Base-by-base conservation (phyloP, 2,113 vertebrate genomes). In the Phoxinus phoxinus region DNA sequence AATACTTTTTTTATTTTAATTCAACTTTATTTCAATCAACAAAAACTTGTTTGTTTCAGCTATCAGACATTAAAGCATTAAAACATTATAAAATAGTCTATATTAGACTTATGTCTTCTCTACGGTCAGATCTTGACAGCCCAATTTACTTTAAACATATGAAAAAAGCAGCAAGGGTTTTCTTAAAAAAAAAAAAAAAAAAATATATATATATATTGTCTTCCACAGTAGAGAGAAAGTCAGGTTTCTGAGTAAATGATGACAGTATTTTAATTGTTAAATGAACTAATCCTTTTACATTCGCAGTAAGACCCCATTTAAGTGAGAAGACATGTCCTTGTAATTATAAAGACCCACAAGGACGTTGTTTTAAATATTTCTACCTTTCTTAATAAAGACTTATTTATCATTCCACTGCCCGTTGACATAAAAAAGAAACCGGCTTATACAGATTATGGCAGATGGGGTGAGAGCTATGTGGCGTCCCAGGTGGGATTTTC, bases 381-480 rank as follows among this genome's bases (percentile, higher is more conserved):
- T 41, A 7, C 23, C 1, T 23, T 44, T 63, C 35, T 46, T 80
- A 80, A 80, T 41, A 27, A 80, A 80, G 35, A 63, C 58, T 46
- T 80, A 27, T 41, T 41, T 25, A 63, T 77, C 30, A 77, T 27
- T 27, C 23, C 77, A 25, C 13, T 21, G 13, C 44, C 23, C 9
- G 7, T 2, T 63, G 58, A 44, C 77, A 80, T 30, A 35, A 80
- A 25, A 80, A 80, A 25, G 2, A 63, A 80, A 63, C 17, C 5
- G 15, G 23, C 77, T 63, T 80, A 63, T 19, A 63, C 77, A 58
- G 53, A 79, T 79, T 41, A 79, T 13, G 5, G 32, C 76, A 80
- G 56, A 80, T 61, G 58, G 58, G 77, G 56, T 61, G 32, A 63
- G 77, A 46, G 78, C 58, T 12, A 32, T 41, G 37, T 27, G 13